Conservation (phyloP, 2,888 invertebrate species). For the Amphipoea oculea region DNA sequence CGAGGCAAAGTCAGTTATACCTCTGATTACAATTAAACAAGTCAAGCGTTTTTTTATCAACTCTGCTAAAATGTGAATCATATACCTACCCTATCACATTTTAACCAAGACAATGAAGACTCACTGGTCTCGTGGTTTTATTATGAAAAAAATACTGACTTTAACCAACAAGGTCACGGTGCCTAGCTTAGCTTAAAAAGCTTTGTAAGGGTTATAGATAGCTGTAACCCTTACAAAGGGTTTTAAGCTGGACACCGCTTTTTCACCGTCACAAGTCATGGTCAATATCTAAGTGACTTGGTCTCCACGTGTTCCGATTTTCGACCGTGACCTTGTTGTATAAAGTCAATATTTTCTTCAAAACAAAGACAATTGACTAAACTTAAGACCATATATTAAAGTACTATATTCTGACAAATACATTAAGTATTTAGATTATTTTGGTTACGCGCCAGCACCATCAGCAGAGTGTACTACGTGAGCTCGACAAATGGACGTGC, state of each 20-base stretch:
- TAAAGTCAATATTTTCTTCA: conserved; percentile 20
- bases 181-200: background rate
- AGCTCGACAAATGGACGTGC: no score
- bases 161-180: background rate
- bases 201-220: background rate
- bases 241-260: background rate
- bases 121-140: background rate
- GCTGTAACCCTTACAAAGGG: background rate
- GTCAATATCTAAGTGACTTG: conserved; percentile 9
- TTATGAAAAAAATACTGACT: background rate
- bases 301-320: background rate
- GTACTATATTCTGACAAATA: background rate
- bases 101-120: background rate
- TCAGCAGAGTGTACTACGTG: no score
- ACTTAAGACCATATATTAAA: background rate
- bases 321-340: conserved; percentile 26
- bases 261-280: background rate
- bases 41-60: background rate
- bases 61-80: background rate
- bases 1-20: background rate
- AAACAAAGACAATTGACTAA: background rate
- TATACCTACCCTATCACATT: background rate
- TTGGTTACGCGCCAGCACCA: background rate
- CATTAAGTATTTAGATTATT: background rate
- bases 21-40: background rate